phyloP scores from a whole-genome alignment of 2,113 vertebrate genomes.

The Laterallus jamaicensis region DNA sequence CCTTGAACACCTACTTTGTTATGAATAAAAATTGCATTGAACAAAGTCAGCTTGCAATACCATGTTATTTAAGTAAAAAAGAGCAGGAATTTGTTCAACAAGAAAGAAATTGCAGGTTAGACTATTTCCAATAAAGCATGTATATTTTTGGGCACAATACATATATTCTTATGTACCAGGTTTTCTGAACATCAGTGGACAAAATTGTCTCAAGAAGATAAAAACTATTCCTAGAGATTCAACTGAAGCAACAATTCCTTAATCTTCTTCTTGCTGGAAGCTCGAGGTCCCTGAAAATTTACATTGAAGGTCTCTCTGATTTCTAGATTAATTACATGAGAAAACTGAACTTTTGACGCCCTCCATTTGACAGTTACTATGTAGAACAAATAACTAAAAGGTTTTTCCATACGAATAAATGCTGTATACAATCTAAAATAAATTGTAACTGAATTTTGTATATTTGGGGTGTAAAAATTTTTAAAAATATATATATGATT shows the following conservation, averaged over 20 bases:
- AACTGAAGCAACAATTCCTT: not conserved
- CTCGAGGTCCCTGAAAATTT: not conserved
- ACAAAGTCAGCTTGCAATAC: conserved; percentile 29
- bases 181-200: not conserved
- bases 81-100: not conserved
- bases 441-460: not conserved
- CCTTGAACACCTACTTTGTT: conserved; percentile 17
- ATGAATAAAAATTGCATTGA: conserved; percentile 58
- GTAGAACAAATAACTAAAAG: not conserved
- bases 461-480: not conserved
- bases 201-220: not conserved
- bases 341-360: not conserved
- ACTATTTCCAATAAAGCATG: not conserved
- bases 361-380: not conserved
- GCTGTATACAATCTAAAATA: accelerated
- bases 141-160: not conserved
- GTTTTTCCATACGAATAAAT: not conserved
- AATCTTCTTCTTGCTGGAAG: not conserved
- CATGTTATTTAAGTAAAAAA: not conserved
- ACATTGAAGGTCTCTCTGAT: not conserved
- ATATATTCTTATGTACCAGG: not conserved
- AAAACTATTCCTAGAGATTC: not conserved
- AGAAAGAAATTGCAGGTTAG: not conserved
- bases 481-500: not conserved
- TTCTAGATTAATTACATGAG: not conserved